A percentile compares a stretch with the other conserved stretches of the same genome.
Evolutionary conservation across 1,140 invertebrate genomes (phyloP).

Genomic region (Hypothenemus hampei): DNA sequence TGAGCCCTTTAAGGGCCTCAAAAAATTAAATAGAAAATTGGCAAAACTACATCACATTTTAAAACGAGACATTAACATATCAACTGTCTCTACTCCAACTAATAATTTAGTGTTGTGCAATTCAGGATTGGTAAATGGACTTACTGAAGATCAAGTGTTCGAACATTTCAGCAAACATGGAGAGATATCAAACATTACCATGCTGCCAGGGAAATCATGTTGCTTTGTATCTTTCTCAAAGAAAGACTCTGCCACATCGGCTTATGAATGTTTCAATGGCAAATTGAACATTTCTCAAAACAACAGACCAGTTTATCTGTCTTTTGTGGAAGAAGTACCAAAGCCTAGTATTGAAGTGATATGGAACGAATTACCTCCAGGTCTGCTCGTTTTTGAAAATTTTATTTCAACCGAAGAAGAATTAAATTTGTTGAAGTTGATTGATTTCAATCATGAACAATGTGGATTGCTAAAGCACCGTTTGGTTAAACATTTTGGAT

Average conservation of each 20-base stretch:
- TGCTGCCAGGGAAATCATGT: constrained; percentile 70
- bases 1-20: no score
- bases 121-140: constrained; percentile 67
- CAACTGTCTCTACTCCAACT: constrained; percentile 43
- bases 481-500: constrained; percentile 89
- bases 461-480: constrained; percentile 70
- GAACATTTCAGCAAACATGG: constrained; percentile 51
- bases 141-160: constrained; percentile 58
- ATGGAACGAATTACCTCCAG: constrained; percentile 54
- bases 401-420: constrained; percentile 75
- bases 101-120: constrained; percentile 60
- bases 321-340: constrained; percentile 54
- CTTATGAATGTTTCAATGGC: constrained; percentile 54
- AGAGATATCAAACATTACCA: constrained; percentile 52
- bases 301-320: constrained; percentile 58
- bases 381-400: constrained; percentile 66
- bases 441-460: constrained; percentile 52
- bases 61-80: constrained; percentile 46
- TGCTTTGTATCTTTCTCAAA: constrained; percentile 61
- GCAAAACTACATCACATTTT: constrained; percentile 47
- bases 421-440: constrained; percentile 54
- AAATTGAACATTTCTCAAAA: constrained; percentile 49
- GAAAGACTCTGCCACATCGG: constrained; percentile 47
- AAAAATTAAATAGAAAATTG: constrained; percentile 46
- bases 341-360: constrained; percentile 36